Conservation (phyloP, 2,888 invertebrate genomes). For the Hymenopus coronatus region DNA sequence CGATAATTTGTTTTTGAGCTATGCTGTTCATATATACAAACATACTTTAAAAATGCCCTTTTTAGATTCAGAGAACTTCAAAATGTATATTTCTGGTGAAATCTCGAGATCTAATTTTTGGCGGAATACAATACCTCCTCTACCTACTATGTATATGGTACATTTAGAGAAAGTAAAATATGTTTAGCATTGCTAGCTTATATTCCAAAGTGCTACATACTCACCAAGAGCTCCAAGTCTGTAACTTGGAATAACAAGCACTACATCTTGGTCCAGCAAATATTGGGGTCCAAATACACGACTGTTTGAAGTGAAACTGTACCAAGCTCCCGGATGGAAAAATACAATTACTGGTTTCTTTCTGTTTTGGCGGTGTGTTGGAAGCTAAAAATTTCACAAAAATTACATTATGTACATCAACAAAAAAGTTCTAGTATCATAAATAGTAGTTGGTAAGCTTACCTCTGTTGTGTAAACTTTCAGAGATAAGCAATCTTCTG, state of each 20-base stretch:
- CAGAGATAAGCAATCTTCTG: constrained; percentile 2
- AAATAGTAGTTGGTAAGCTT: neutral
- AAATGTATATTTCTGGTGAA: too few species aligned
- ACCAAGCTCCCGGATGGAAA: constrained; percentile 67
- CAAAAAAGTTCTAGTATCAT: too few species aligned
- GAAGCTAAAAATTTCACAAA: neutral
- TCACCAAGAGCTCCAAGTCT: constrained; percentile 20
- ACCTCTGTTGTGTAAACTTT: constrained; percentile 13
- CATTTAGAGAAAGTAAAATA: too few species aligned
- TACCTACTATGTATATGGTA: too few species aligned
- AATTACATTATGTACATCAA: neutral
- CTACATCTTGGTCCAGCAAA: constrained; percentile 62
- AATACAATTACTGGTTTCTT: constrained; percentile 61
- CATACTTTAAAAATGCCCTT: too few species aligned
- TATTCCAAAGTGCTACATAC: neutral
- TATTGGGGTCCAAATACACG: constrained; percentile 57
- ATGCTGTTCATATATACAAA: too few species aligned
- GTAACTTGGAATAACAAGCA: constrained; percentile 50
- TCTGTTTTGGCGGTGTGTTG: neutral
- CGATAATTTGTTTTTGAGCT: too few species aligned
- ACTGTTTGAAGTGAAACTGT: constrained; percentile 59
- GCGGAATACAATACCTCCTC: too few species aligned
- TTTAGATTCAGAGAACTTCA: too few species aligned
- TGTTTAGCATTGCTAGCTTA: too few species aligned
- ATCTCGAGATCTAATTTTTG: too few species aligned